These are phyloP conservation scores for Oeneis ivallda DNA, from an alignment of 2,888 invertebrate species.

Conservation along the genomic window DNA sequence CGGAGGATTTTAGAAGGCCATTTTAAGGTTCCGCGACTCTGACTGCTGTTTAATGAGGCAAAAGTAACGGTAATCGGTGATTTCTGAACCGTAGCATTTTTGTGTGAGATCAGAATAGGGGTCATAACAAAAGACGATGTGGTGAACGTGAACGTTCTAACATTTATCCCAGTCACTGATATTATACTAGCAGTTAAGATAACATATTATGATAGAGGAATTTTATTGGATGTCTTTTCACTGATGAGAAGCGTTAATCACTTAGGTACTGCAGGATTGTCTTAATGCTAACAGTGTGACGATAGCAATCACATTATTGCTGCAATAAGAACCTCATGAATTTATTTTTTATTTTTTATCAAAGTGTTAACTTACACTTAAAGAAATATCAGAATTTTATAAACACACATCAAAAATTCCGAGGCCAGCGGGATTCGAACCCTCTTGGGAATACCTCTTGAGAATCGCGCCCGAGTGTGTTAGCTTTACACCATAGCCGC, in stretches of 20 bases:
- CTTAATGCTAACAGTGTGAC: no score
- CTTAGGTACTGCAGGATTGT: no score
- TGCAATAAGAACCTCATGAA: no score
- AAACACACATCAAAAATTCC: no score
- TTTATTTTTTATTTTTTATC: no score
- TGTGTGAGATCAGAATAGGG: slow-evolving; percentile 13
- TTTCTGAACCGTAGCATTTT: slow-evolving; percentile 13
- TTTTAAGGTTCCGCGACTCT: slow-evolving; percentile 14
- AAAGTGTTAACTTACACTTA: no score
- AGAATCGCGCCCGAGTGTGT: no score
- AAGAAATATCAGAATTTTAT: no score
- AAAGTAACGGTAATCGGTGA: slow-evolving; percentile 22
- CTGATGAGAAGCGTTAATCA: background rate
- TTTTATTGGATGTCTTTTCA: background rate
- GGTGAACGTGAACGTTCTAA: background rate
- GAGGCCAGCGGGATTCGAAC: no score
- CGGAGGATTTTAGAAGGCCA: slow-evolving; percentile 26
- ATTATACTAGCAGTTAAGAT: background rate
- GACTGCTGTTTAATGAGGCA: slow-evolving; percentile 20
- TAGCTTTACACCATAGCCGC: no score
- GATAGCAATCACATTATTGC: no score
- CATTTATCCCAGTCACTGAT: slow-evolving; percentile 6
- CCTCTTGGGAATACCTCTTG: no score
- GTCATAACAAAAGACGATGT: slow-evolving; percentile 11
- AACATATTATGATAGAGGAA: background rate